Conservation (phyloP, 2,888 invertebrate genomes). For the Brenthis hecate region DNA sequence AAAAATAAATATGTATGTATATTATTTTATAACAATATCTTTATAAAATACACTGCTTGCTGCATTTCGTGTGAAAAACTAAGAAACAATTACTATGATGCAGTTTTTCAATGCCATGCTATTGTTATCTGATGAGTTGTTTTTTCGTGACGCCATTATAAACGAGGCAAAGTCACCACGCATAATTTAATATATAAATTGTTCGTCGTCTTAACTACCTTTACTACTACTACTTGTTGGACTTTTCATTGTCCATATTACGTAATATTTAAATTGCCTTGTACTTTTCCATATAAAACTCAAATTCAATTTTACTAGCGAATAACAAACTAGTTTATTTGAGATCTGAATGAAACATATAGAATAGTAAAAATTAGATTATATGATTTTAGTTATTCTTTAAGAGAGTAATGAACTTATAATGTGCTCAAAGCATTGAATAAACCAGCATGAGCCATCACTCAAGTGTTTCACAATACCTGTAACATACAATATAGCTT, state of each 20-base stretch:
- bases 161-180: constrained; percentile 35
- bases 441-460: constrained; percentile 2
- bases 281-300: not conserved
- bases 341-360: too few species aligned
- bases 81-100: constrained; percentile 49
- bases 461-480: not conserved
- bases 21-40: constrained; percentile 3
- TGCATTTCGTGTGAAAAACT: constrained; percentile 36
- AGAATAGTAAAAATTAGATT: too few species aligned
- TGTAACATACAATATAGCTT: not conserved
- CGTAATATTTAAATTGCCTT: not conserved
- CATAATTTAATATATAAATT: constrained; percentile 41
- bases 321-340: too few species aligned
- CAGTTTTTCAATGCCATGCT: constrained; percentile 64
- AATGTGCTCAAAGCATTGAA: not conserved
- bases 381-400: too few species aligned
- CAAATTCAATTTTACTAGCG: not conserved
- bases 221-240: not conserved
- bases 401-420: constrained; percentile 3
- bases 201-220: constrained; percentile 19
- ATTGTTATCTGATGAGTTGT: constrained; percentile 58
- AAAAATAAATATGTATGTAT: not conserved
- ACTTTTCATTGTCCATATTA: constrained; percentile 3
- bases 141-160: constrained; percentile 43
- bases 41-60: not conserved